These are phyloP conservation scores for Zelleria hepariella DNA, from an alignment of 2,888 invertebrate genomes.

Conservation along the genomic window DNA sequence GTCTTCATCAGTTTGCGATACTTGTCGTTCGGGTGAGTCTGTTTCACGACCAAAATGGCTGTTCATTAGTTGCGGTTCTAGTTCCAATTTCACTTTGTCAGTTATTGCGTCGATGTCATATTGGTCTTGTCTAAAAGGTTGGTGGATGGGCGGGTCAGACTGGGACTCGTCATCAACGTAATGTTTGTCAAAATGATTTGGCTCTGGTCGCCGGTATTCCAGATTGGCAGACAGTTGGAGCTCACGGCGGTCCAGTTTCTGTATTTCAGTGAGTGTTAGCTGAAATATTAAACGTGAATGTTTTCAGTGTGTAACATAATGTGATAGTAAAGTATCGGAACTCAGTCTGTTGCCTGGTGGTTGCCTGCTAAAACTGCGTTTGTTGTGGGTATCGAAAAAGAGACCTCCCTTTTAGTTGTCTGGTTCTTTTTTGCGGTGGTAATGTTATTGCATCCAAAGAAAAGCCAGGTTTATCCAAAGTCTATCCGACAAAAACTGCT, in stretches of 20 bases:
- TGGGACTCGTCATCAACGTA: neutral
- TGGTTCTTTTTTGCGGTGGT: no score
- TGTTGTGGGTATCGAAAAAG: neutral
- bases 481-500: no score
- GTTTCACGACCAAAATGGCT: neutral
- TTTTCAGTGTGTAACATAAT: neutral
- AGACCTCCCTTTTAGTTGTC: no score
- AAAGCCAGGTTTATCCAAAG: no score
- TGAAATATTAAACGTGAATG: neutral
- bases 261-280: neutral
- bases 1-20: neutral
- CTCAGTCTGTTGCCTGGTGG: neutral
- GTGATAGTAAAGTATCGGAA: neutral
- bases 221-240: neutral
- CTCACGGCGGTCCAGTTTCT: neutral
- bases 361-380: neutral
- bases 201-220: neutral
- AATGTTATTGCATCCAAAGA: no score
- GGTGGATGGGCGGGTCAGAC: no score
- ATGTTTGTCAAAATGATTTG: neutral
- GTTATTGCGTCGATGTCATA: neutral
- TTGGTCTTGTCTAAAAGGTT: no score
- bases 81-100: neutral
- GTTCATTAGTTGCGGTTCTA: neutral
- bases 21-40: neutral